A percentile compares a stretch with the other conserved stretches of the same genome.
Evolutionary conservation across 1,140 invertebrate genomes (phyloP).

Genomic region (Agrilus planipennis): DNA sequence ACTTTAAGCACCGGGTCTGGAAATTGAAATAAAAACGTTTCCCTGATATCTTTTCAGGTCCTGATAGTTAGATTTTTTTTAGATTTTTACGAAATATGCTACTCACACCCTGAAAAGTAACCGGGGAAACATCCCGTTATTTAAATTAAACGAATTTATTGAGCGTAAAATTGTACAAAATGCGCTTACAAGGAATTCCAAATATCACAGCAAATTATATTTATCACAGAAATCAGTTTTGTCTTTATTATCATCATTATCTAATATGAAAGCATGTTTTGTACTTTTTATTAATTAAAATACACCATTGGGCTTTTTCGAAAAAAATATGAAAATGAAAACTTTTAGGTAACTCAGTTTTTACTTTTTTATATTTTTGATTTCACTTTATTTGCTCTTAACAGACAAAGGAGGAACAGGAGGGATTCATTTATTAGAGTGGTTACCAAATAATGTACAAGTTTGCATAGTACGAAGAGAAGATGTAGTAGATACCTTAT

Average conservation of each 20-base stretch:
- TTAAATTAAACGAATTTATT: constrained; percentile 28
- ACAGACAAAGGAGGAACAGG: constrained; percentile 17
- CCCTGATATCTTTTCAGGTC: constrained; percentile 24
- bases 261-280: no score
- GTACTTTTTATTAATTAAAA: no score
- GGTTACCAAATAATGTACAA: constrained; percentile 16
- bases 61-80: constrained; percentile 1
- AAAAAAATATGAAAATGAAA: neutral
- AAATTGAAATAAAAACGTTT: constrained; percentile 28
- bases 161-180: constrained; percentile 13
- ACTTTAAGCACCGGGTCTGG: no score
- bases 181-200: constrained; percentile 12
- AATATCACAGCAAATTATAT: constrained; percentile 14
- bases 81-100: constrained; percentile 5
- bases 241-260: no score
- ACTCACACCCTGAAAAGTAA: constrained; percentile 21
- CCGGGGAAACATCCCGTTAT: constrained; percentile 21
- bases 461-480: constrained; percentile 22
- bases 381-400: constrained; percentile 9
- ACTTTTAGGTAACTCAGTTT: constrained; percentile 1
- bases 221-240: no score
- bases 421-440: constrained; percentile 26
- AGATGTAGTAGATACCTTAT: constrained; percentile 69
- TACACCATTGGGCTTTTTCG: neutral
- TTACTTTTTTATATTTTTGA: constrained; percentile 21